Evolutionary conservation across 1,140 invertebrate species (phyloP).

Genomic region (Lordiphosa clarofinis): DNA sequence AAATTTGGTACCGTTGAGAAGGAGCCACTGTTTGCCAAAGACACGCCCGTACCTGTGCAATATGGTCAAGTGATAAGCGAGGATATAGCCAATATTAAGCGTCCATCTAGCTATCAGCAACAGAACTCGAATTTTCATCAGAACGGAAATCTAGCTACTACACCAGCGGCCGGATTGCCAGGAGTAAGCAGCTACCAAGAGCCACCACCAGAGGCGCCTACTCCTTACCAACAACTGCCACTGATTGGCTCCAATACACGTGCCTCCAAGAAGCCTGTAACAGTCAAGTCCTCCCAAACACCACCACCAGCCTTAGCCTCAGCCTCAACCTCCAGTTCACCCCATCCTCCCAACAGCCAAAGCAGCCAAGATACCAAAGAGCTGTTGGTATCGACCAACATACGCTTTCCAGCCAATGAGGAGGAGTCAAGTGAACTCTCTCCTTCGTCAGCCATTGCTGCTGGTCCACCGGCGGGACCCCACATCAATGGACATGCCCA

Average conservation of each 20-base stretch:
- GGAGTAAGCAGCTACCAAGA: slow-evolving; percentile 32
- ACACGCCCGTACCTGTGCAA: slow-evolving; percentile 48
- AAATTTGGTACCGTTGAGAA: slow-evolving; percentile 48
- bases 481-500: slow-evolving; percentile 75
- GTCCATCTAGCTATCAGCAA: slow-evolving; percentile 27
- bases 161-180: slow-evolving; percentile 17
- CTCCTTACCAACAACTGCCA: slow-evolving; percentile 65
- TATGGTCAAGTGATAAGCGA: slow-evolving; percentile 78
- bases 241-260: slow-evolving; percentile 56
- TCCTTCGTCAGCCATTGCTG: slow-evolving; percentile 19
- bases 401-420: slow-evolving; percentile 68
- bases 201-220: slow-evolving; percentile 61
- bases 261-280: slow-evolving; percentile 25
- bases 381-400: slow-evolving; percentile 67
- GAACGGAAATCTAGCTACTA: slow-evolving; percentile 30
- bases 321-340: neutral
- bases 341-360: slow-evolving; percentile 1
- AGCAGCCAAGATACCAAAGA: slow-evolving; percentile 60
- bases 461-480: slow-evolving; percentile 36
- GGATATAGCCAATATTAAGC: slow-evolving; percentile 55
- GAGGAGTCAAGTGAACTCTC: slow-evolving; percentile 49
- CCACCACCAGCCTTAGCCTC: neutral
- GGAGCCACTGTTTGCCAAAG: slow-evolving; percentile 50
- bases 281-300: neutral
- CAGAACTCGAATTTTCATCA: slow-evolving; percentile 55